A percentile compares a stretch with the other conserved stretches of the same genome.
phyloP scores from a whole-genome alignment of 2,888 invertebrate genomes.

The Pedicia rivosa region DNA sequence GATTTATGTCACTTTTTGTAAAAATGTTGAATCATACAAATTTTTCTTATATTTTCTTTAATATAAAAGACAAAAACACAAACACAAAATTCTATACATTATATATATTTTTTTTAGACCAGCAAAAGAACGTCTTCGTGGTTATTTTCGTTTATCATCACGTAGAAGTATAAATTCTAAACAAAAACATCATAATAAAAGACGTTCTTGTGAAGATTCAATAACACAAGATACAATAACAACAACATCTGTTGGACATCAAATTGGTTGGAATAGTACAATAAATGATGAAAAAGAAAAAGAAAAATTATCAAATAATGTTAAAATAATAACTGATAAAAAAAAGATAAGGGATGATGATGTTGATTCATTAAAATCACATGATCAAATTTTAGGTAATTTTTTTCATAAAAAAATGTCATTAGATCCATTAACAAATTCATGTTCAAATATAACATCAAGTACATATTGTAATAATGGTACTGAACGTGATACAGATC shows the following conservation, averaged over 20 bases:
- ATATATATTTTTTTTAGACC: conserved; percentile 25
- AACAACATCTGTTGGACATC: conserved; percentile 10
- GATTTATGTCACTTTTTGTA: no score
- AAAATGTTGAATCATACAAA: no score
- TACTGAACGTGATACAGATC: conserved; percentile 11
- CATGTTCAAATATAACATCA: conserved; percentile 26
- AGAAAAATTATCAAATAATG: conserved; percentile 9
- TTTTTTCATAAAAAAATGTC: neutral
- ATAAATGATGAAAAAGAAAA: conserved; percentile 19
- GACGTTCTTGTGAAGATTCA: conserved; percentile 2
- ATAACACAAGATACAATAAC: conserved; percentile 12
- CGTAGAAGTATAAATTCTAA: conserved; percentile 22
- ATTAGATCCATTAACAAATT: conserved; percentile 21
- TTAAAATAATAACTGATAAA: neutral
- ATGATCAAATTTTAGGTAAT: conserved; percentile 9
- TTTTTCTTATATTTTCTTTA: no score
- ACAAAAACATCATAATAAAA: no score
- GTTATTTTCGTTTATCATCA: conserved; percentile 37
- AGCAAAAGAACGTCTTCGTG: conserved; percentile 38
- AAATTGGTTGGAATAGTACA: neutral
- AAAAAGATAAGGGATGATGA: conserved; percentile 3
- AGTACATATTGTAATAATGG: conserved; percentile 25
- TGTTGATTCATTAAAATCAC: conserved; percentile 1
- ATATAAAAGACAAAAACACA: no score
- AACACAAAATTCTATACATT: no score